phyloP scores from a whole-genome alignment of 2,888 invertebrate species.

The Epinotia bilunana region DNA sequence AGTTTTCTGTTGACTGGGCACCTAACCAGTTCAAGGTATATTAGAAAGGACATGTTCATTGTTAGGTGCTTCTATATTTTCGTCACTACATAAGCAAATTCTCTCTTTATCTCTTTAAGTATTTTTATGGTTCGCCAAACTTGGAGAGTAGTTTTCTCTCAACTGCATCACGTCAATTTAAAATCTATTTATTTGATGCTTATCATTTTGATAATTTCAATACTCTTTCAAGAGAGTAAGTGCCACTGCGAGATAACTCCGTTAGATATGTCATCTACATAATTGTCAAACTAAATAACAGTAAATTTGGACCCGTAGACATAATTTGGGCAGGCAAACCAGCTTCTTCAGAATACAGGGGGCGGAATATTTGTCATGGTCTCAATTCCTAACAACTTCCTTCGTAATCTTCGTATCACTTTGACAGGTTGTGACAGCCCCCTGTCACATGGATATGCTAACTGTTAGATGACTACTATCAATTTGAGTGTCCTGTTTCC shows the following conservation, averaged over 20 bases:
- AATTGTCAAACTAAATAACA: background rate
- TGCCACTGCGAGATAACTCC: background rate
- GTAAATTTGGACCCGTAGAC: background rate
- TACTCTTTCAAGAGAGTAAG: background rate
- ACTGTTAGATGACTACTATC: slow-evolving; percentile 4
- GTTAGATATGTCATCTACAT: slow-evolving; percentile 4
- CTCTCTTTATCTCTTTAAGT: too few relatives aligned
- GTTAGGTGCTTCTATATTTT: too few relatives aligned
- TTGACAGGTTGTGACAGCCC: slow-evolving; percentile 33
- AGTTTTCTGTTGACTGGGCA: too few relatives aligned
- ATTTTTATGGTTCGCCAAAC: too few relatives aligned
- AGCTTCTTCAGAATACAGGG: slow-evolving; percentile 26
- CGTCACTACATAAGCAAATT: too few relatives aligned
- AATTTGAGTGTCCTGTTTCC: background rate
- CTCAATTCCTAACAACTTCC: slow-evolving; percentile 8
- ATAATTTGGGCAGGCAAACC: slow-evolving; percentile 7
- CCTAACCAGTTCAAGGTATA: too few relatives aligned
- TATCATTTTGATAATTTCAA: background rate
- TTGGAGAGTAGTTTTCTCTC: background rate
- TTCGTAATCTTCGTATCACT: slow-evolving; percentile 16
- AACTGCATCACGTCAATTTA: background rate
- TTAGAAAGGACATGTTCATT: too few relatives aligned
- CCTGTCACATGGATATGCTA: slow-evolving; percentile 12
- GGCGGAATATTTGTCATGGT: slow-evolving; percentile 24
- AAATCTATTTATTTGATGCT: background rate